Percentiles rank a stretch among this genome's conserved stretches.
These are phyloP conservation scores for Tauraco erythrolophus DNA, from an alignment of 2,113 vertebrate species.

Conservation along the genomic window DNA sequence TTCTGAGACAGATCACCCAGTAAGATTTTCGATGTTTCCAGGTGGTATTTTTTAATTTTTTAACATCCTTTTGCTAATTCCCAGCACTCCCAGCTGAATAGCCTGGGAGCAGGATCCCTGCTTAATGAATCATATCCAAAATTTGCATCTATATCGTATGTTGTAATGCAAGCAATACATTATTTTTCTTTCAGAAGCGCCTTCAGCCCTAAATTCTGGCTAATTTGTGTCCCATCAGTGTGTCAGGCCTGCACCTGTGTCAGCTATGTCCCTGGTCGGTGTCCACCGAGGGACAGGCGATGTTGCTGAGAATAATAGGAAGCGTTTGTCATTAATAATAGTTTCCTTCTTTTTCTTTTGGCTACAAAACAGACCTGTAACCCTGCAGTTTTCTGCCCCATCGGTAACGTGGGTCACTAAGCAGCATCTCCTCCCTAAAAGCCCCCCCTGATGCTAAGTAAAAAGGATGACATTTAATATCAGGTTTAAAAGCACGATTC, in stretches of 20 bases:
- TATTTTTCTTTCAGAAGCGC: neutral
- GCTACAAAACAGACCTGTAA: neutral
- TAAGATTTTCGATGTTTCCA: neutral
- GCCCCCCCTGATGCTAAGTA: neutral
- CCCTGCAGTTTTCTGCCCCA: neutral
- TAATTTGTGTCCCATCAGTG: neutral
- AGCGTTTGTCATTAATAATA: neutral
- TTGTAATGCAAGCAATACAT: neutral
- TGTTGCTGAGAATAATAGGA: neutral
- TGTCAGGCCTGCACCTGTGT: neutral
- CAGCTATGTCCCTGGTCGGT: neutral
- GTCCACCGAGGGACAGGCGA: neutral
- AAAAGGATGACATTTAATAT: neutral
- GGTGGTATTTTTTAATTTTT: rapidly evolving
- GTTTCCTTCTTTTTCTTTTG: conserved; percentile 14
- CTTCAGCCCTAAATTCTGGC: neutral
- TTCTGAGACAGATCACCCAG: neutral
- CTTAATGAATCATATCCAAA: neutral
- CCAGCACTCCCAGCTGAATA: neutral
- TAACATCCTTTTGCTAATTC: neutral
- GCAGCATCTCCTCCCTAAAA: neutral
- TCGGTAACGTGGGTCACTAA: neutral
- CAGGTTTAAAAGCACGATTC: neutral
- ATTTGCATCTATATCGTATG: rapidly evolving
- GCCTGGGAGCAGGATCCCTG: neutral